Base-by-base conservation (phyloP, 2,797 vertebrate genomes). In the Notolabrus celidotus region DNA sequence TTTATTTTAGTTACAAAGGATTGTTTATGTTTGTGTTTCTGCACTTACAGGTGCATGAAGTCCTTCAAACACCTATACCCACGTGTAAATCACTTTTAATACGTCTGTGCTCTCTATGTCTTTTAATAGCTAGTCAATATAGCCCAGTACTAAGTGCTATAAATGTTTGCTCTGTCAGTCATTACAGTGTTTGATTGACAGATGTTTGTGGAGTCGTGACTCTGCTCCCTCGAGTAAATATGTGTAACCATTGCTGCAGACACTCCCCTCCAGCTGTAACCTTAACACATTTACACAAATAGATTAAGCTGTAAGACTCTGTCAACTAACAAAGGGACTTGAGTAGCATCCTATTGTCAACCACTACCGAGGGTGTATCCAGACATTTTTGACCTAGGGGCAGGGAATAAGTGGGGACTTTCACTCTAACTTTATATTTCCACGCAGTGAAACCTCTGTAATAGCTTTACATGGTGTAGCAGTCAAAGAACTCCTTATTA, bases 121-220 rank as follows among this genome's bases (percentile, higher is more conserved):
- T 22, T 67, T 77, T 16, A 70, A n/a, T n/a, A n/a, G n/a, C n/a
- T n/a, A 79, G 65, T 81, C 78, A 82, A 84, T 85, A 41, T 79
- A 83, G n/a, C 61, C 67, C 15, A 3, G 7, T 33, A 27, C 57
- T 33, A 54, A 75, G 58, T 70, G 70, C 84, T 53, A 53, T 43
- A 49, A 56, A 14, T 5, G 38, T 78, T 77, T 80, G 55, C 55
- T 72, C 71, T 67, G 79, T 74, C 83, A 83, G 62, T 82, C 82
- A 75, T 38, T 46, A 27, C 22, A 10, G 12, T 19, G 14, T 41
- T 64, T 86, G 74, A 86, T 43, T 87, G 84, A 83, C 79, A 74
- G 82, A 27, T 75, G 55, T 75, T 84, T 72, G 61, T 70, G 25
- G 49, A 74, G 71, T 78, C 10, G 34, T 66, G 73, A 77, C 69